Evolutionary conservation across 2,797 vertebrate species (phyloP).

Genomic region (Coracias cyanogaster): DNA sequence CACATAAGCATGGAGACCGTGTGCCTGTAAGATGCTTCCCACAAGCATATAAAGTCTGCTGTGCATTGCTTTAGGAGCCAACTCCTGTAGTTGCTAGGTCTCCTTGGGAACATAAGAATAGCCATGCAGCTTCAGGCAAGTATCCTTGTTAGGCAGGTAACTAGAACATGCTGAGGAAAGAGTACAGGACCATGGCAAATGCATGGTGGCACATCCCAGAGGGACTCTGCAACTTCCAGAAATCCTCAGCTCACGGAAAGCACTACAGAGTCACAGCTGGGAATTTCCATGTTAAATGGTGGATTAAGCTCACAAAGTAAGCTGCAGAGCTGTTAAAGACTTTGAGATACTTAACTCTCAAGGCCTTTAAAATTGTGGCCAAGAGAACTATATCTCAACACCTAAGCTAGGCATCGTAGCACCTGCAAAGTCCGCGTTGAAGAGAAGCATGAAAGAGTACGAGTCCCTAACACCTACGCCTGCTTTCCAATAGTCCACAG

Average conservation of each 20-base stretch:
- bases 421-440: neutral
- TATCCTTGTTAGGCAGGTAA: neutral
- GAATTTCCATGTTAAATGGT: neutral
- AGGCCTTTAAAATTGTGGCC: neutral
- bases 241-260: neutral
- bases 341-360: neutral
- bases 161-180: neutral
- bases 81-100: neutral
- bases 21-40: neutral
- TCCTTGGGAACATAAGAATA: neutral
- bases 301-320: neutral
- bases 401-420: neutral
- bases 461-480: neutral
- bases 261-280: neutral
- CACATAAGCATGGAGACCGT: neutral
- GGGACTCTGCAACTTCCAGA: neutral
- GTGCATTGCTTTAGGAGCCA: neutral
- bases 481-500: neutral
- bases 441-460: neutral
- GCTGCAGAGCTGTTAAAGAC: neutral
- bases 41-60: neutral
- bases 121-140: neutral
- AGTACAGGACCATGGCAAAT: neutral
- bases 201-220: neutral
- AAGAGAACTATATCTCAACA: neutral